Evolutionary conservation across 2,797 vertebrate genomes (phyloP).

Genomic region (Gouania willdenowi): DNA sequence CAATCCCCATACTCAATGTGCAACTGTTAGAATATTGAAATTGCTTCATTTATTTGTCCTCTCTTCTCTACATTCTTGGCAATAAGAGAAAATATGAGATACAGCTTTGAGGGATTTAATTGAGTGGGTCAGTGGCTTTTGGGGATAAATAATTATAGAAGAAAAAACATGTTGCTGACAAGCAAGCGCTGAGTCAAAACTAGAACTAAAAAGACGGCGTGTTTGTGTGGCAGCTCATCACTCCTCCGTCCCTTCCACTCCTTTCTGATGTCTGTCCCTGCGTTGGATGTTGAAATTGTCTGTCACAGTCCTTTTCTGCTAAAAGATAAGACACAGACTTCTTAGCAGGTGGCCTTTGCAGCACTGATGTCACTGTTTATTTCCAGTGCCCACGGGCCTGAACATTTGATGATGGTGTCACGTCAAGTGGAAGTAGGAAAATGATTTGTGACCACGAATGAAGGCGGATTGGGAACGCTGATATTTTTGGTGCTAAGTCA

Average conservation of each 20-base stretch:
- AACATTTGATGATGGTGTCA: slow-evolving; percentile 46
- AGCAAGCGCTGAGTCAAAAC: slow-evolving; percentile 22
- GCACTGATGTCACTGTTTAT: slow-evolving; percentile 62
- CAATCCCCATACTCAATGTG: slow-evolving; percentile 63
- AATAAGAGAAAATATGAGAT: slow-evolving; percentile 37
- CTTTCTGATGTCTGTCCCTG: slow-evolving; percentile 12
- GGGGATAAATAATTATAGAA: slow-evolving; percentile 67
- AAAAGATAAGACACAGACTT: slow-evolving; percentile 42
- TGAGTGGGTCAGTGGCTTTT: slow-evolving; percentile 72
- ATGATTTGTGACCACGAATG: slow-evolving; percentile 31
- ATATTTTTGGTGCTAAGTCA: slow-evolving; percentile 33
- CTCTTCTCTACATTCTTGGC: slow-evolving; percentile 26
- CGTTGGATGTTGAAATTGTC: slow-evolving; percentile 54
- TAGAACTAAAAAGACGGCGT: slow-evolving; percentile 42
- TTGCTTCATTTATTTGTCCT: slow-evolving; percentile 59
- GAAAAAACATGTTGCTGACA: slow-evolving; percentile 44
- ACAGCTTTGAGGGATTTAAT: slow-evolving; percentile 65
- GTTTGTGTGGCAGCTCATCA: slow-evolving; percentile 10
- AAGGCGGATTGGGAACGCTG: too few species aligned
- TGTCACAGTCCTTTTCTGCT: slow-evolving; percentile 48
- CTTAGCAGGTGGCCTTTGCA: slow-evolving; percentile 42
- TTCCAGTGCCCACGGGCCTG: slow-evolving; percentile 20
- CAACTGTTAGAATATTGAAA: slow-evolving; percentile 68
- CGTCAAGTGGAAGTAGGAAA: slow-evolving; percentile 47
- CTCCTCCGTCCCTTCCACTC: slow-evolving; percentile 5